Conservation (phyloP, 2,113 vertebrate genomes). For the Pelusios castaneus region DNA sequence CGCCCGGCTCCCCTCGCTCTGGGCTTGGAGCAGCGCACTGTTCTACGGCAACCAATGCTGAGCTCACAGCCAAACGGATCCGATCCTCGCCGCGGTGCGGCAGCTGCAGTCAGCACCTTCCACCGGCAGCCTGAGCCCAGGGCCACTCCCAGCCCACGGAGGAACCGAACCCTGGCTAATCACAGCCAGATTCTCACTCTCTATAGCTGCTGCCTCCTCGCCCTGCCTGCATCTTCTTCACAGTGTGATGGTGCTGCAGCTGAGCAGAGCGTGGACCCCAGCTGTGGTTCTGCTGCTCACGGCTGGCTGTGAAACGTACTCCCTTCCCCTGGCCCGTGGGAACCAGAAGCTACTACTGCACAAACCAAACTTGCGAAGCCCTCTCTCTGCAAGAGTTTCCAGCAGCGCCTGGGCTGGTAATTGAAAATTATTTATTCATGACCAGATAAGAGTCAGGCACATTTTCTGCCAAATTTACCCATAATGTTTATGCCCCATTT, state of each 20-base stretch:
- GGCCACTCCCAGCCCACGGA: neutral
- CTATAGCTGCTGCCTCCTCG: neutral
- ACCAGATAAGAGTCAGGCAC: conserved; percentile 75
- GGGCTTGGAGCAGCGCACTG: neutral
- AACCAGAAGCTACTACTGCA: neutral
- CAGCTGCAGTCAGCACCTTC: neutral
- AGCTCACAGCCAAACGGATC: neutral
- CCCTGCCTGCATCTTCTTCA: neutral
- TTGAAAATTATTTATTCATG: conserved; percentile 84
- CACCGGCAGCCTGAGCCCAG: neutral
- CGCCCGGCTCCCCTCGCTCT: accelerated
- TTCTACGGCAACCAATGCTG: accelerated
- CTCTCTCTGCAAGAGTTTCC: conserved; percentile 55
- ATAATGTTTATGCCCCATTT: conserved; percentile 80
- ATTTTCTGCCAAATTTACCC: conserved; percentile 84
- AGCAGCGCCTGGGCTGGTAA: conserved; percentile 57
- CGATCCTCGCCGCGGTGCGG: accelerated
- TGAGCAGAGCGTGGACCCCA: neutral
- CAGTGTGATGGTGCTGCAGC: neutral
- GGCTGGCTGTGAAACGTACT: accelerated
- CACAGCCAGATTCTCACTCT: neutral
- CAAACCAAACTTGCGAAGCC: conserved; percentile 68
- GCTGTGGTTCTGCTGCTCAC: neutral
- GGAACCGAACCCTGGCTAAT: neutral
- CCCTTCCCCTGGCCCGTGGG: neutral